These are phyloP conservation scores for Siphamia tubifer DNA, from an alignment of 2,113 vertebrate genomes.

Conservation along the genomic window DNA sequence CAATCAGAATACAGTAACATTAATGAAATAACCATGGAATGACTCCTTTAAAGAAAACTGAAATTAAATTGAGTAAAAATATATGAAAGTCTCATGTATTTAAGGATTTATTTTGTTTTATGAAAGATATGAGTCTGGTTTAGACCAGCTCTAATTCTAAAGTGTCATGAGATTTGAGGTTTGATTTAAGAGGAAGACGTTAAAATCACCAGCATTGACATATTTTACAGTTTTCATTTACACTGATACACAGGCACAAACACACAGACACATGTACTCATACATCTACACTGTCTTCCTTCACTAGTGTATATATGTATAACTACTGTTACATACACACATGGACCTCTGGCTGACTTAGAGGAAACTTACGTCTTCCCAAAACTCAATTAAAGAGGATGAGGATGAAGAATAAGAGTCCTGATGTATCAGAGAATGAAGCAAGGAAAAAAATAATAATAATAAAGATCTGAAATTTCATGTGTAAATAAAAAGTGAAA, in stretches of 20 bases:
- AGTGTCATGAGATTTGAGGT: too few species aligned
- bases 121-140: background rate
- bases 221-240: background rate
- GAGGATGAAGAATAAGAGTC: conserved; percentile 95
- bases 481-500: conserved; percentile 40
- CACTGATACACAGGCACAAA: background rate
- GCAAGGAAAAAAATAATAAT: conserved; percentile 79
- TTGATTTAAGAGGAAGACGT: too few species aligned
- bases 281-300: background rate
- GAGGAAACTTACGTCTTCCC: conserved; percentile 92
- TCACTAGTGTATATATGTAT: background rate
- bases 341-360: conserved; percentile 1
- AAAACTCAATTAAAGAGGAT: conserved; percentile 97
- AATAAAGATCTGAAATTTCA: conserved; percentile 56
- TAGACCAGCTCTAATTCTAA: too few species aligned
- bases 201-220: background rate
- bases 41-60: too few species aligned
- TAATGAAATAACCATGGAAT: too few species aligned
- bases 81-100: background rate
- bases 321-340: conserved; percentile 19
- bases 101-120: background rate
- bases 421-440: conserved; percentile 87
- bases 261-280: background rate
- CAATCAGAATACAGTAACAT: too few species aligned
- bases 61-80: too few species aligned